phyloP scores from a whole-genome alignment of 2,888 invertebrate genomes.

The Drosophila gaucha region DNA sequence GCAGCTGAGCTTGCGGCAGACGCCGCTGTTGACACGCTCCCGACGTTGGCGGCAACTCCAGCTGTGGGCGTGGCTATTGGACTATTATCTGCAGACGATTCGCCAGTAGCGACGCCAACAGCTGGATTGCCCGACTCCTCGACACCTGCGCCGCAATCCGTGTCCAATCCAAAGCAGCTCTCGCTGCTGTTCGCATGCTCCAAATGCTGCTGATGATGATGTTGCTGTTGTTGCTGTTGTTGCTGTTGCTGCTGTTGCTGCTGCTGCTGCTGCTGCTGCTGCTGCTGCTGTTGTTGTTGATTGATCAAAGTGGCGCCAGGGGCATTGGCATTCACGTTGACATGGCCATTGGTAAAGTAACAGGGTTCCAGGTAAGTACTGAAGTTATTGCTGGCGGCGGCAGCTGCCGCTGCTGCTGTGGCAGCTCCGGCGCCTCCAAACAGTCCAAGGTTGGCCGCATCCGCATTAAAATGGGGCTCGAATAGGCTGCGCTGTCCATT shows the following conservation, averaged over 20 bases:
- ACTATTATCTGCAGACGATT: conserved; percentile 57
- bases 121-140: conserved; percentile 17
- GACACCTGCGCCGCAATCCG: conserved; percentile 61
- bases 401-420: neutral
- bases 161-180: conserved; percentile 49
- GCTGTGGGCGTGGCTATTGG: conserved; percentile 60
- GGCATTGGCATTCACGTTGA: conserved; percentile 12
- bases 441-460: conserved; percentile 52
- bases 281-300: conserved; percentile 30
- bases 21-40: neutral
- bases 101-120: conserved; percentile 30
- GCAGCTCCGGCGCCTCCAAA: conserved; percentile 39
- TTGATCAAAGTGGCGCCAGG: conserved; percentile 5
- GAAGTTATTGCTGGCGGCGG: conserved; percentile 63
- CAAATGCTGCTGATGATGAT: conserved; percentile 58
- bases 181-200: conserved; percentile 51
- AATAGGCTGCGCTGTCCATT: conserved; percentile 81
- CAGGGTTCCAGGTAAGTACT: conserved; percentile 83
- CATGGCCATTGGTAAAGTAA: conserved; percentile 76
- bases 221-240: accelerated
- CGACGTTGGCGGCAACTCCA: conserved; percentile 48
- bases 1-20: conserved; percentile 21
- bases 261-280: conserved; percentile 20
- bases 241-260: neutral
- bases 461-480: conserved; percentile 80